Evolutionary conservation across 1,140 invertebrate species (phyloP), one percentile per base, ranked within the genome.

Genomic region (Drosophila micromelanica): DNA sequence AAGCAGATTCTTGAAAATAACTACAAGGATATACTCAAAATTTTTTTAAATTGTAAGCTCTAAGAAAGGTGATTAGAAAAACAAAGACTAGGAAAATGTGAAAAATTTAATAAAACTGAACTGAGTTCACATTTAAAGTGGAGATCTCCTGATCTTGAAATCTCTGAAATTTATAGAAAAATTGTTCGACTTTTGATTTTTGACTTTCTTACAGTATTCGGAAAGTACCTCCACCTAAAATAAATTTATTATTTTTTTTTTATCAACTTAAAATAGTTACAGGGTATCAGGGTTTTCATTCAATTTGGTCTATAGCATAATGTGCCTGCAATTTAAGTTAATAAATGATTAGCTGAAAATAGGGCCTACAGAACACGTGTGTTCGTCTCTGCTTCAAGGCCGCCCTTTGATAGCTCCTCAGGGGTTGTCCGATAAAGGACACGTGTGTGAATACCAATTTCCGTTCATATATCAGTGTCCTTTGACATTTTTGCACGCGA

Each of bases 401-500:
- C 54, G 23, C 11, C 3, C n/a, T 11, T 2, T 20, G 30, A 13
- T 27, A 9, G n/a, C 12, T 12, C 3, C 3, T 5, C 3, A 5
- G 7, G 23, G 2, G 11, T 0, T 37, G 32, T 27, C 5, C 27
- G 5, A 8, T 2, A 4, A 1, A 3, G 20, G 48, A 63, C 60
- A 52, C 48, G 40, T 62, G 48, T 45, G 35, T 48, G 63, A 13
- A 49, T 5, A 15, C 7, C 6, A 23, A 49, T 57, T 27, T n/a
- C 30, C 38, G 4, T 3, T 35, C 12, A 30, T 27, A 23, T 42
- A 52, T 52, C 17, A 43, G 12, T 49, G 68, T 37, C 48, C 15
- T 63, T 55, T 71, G 48, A 72, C 62, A 73, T 60, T 60, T 73
- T 73, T 52, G 63, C 71, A 69, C 64, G 71, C 71, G 8, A 68